Base-by-base conservation (phyloP, 2,888 invertebrate species). In the Liopterus haemorrhoidalis region DNA sequence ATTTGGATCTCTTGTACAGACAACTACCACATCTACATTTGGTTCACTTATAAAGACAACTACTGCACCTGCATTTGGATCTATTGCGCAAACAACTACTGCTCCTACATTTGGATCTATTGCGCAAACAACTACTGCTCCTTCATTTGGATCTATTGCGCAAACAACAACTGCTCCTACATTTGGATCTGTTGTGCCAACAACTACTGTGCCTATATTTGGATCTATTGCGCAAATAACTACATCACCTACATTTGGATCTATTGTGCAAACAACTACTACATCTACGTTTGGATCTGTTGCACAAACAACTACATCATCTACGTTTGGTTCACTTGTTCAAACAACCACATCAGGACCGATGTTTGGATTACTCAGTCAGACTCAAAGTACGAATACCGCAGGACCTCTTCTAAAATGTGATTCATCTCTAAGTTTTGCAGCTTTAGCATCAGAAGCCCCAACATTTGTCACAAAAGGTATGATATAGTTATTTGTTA, bases 361-460 rank as follows among this genome's bases (percentile, higher is more conserved):
- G 15, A 25, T 19, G 11, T 40, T 40, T 21, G 43, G 22, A 2
- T 24, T 45, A 5, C 18, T 24, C 6, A 11, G 11, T 4, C 27
- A 28, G 20, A 20, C 43, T 1, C 18, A n/a, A 15, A 25, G 16
- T 11, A 46, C 27, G n/a, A 36, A 44, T 44, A 44, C 48, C 28
- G 15, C 61, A 20, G 62, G 61, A 30, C 42, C 54, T 4, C 53
- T 66, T 25, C 56, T 67, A 12, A 65, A 65, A 37, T 59, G 55
- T 28, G 62, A 62, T 47, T 49, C 62, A 1, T 57, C 54, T 36
- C 39, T 68, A 16, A 65, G 61, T 47, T 69, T 71, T 53, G 65
- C 69, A 2, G 59, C 55, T 36, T 54, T 67, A 37, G 68, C 68
- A 2, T 33, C 53, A 8, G 32, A 53, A 4, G 45, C 51, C 6